Evolutionary conservation across 2,113 vertebrate genomes (phyloP).

Genomic region (Dryoscopus gambensis): DNA sequence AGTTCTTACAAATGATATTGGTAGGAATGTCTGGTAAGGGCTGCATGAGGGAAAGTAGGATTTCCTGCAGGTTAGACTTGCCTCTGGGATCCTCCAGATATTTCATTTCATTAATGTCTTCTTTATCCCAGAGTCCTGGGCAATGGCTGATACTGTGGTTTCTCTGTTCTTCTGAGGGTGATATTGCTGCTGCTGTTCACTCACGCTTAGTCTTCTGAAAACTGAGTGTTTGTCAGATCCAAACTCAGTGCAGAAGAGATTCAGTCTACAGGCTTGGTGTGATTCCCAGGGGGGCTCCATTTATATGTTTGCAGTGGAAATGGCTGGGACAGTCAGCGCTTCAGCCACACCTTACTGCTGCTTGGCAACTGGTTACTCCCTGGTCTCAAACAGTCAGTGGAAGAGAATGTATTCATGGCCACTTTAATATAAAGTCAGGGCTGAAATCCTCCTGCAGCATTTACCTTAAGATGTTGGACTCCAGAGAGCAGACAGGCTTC

Average conservation of each 20-base stretch:
- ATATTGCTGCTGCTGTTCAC: not conserved
- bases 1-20: not conserved
- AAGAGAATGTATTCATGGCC: not conserved
- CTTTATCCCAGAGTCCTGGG: accelerated
- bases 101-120: not conserved
- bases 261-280: not conserved
- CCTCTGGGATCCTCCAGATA: not conserved
- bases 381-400: not conserved
- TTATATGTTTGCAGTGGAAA: not conserved
- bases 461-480: not conserved
- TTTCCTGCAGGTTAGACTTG: not conserved
- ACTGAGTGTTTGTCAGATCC: not conserved
- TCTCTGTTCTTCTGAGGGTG: not conserved
- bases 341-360: not conserved
- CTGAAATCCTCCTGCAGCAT: not conserved
- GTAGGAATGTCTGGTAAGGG: not conserved
- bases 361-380: not conserved
- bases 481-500: not conserved
- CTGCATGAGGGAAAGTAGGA: not conserved
- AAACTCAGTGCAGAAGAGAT: not conserved
- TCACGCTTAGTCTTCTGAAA: not conserved
- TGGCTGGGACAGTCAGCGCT: not conserved
- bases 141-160: not conserved
- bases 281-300: not conserved
- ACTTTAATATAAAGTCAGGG: not conserved